Evolutionary conservation across 1,140 invertebrate species (phyloP).

Genomic region (Drosophila kohkoa): DNA sequence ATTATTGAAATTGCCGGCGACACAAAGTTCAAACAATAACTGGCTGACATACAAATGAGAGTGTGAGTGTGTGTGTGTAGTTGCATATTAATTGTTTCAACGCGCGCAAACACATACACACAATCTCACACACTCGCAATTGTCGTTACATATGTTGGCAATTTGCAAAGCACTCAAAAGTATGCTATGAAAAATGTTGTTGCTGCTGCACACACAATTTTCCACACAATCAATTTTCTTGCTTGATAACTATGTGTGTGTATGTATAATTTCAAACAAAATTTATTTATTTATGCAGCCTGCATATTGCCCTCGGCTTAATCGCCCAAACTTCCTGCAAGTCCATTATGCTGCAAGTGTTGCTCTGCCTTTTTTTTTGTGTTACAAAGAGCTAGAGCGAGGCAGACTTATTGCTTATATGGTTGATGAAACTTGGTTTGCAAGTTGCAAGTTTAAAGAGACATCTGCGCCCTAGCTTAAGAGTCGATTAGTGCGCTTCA

Average conservation of each 20-base stretch:
- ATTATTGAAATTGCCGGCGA: constrained; percentile 70
- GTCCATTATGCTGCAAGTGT: constrained; percentile 34
- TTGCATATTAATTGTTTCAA: constrained; percentile 61
- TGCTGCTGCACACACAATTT: constrained; percentile 60
- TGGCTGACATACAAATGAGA: constrained; percentile 9
- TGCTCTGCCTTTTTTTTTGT: constrained; percentile 20
- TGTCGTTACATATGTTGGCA: constrained; percentile 65
- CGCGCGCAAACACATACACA: not conserved
- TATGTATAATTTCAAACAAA: constrained; percentile 65
- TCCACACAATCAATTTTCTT: constrained; percentile 78
- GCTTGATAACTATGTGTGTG: constrained; percentile 12
- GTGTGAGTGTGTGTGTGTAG: constrained; percentile 32
- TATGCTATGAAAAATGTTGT: constrained; percentile 73
- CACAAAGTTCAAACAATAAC: constrained; percentile 62
- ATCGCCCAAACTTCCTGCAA: constrained; percentile 60
- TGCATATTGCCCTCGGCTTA: constrained; percentile 49
- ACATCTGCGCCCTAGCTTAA: constrained; percentile 35
- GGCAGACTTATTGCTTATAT: constrained; percentile 12
- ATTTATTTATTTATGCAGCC: constrained; percentile 65
- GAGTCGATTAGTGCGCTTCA: constrained; percentile 77
- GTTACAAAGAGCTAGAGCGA: constrained; percentile 7
- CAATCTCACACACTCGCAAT: not conserved
- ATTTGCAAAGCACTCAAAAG: constrained; percentile 79
- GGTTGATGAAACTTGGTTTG: constrained; percentile 16
- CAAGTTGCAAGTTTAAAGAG: constrained; percentile 50